A percentile compares a stretch with the other conserved stretches of the same genome.
These are phyloP conservation scores for Amiota minor DNA, from an alignment of 2,888 invertebrate species.

Conservation along the genomic window DNA sequence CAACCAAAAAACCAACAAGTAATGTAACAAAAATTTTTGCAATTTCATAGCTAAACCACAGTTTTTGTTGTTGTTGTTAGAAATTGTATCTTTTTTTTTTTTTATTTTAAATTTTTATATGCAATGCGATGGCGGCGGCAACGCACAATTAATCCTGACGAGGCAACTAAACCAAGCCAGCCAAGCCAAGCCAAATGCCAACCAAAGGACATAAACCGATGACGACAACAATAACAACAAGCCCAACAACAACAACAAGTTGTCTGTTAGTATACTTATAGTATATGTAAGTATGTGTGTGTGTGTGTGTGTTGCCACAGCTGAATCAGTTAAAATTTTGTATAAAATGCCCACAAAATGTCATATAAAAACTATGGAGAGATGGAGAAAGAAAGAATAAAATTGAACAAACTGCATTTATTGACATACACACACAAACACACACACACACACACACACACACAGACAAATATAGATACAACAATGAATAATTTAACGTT, in stretches of 20 bases:
- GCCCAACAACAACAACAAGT: background rate
- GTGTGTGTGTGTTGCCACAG: slow-evolving; percentile 15
- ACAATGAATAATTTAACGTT: slow-evolving; percentile 20
- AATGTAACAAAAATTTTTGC: slow-evolving; percentile 11
- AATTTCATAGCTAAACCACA: slow-evolving; percentile 22
- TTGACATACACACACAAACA: slow-evolving; percentile 24
- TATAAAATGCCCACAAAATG: slow-evolving; percentile 29
- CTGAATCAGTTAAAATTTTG: slow-evolving; percentile 24
- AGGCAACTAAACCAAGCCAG: background rate
- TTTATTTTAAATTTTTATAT: background rate
- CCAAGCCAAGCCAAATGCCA: slow-evolving; percentile 9
- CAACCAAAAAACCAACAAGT: background rate
- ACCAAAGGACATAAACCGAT: background rate
- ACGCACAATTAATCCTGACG: slow-evolving; percentile 13
- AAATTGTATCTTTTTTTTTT: background rate
- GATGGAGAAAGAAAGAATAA: too few relatives aligned
- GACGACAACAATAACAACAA: background rate
- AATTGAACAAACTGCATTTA: slow-evolving; percentile 13
- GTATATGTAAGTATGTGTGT: background rate
- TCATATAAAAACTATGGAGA: slow-evolving; percentile 1
- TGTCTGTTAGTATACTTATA: background rate
- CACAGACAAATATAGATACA: slow-evolving; percentile 16
- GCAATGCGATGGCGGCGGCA: background rate
- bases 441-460: slow-evolving; percentile 20
- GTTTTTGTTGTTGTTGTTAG: background rate